Percentiles rank a stretch among this genome's conserved stretches.
Conservation (phyloP, 1,140 invertebrate species). For the Diorhabda sublineata region DNA sequence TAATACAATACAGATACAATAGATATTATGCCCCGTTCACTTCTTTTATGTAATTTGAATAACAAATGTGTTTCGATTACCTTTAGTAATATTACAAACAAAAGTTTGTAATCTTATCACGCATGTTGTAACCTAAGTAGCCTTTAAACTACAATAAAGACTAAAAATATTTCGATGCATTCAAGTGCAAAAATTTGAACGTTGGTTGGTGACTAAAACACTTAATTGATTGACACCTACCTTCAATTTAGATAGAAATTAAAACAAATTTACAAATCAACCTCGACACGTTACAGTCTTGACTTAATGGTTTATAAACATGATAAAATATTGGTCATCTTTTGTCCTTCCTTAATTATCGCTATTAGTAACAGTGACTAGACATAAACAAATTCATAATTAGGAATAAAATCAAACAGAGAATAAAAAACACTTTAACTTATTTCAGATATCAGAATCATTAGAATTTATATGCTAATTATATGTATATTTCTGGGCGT, state of each 20-base stretch:
- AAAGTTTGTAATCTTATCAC: no score
- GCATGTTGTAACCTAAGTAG: no score
- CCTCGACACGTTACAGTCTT: background rate
- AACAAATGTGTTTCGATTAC: no score
- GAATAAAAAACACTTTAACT: no score
- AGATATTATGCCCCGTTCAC: no score
- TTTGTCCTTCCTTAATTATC: background rate
- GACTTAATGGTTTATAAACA: background rate
- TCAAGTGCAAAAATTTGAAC: constrained; percentile 2
- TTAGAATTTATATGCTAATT: no score
- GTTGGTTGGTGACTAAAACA: background rate
- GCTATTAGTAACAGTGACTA: background rate
- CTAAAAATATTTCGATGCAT: background rate
- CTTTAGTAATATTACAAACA: no score
- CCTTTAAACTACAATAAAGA: background rate
- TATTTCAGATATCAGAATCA: no score
- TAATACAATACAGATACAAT: no score
- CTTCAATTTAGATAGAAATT: constrained; percentile 1
- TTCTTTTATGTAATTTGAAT: no score
- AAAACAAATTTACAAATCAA: constrained; percentile 3
- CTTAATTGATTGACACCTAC: constrained; percentile 2
- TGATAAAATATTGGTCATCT: background rate
- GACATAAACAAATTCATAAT: background rate
- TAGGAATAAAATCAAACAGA: no score
- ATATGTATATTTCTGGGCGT: no score